A percentile compares a stretch with the other conserved stretches of the same genome.
phyloP scores from a whole-genome alignment of 2,797 vertebrate genomes.

The Oreonectes daqikongensis region DNA sequence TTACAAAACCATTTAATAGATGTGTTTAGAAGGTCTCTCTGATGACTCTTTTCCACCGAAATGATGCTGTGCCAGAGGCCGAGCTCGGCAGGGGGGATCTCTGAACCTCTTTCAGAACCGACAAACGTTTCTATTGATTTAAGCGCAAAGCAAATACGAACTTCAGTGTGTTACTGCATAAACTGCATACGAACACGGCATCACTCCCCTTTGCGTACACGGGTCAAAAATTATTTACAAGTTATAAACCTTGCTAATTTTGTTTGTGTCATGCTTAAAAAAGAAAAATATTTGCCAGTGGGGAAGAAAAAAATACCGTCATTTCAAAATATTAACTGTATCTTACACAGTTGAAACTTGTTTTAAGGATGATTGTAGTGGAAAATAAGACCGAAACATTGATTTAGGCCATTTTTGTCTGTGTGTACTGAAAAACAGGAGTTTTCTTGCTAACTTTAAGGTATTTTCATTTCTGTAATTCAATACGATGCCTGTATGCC shows the following conservation, averaged over 20 bases:
- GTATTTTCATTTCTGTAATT: too few relatives aligned
- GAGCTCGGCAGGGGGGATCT: constrained; percentile 1
- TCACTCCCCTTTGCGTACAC: background rate
- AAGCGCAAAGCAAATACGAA: background rate
- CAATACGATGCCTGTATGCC: too few relatives aligned
- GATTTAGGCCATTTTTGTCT: background rate
- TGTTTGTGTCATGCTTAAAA: background rate
- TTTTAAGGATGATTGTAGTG: background rate
- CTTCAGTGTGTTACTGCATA: background rate
- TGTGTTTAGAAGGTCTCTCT: constrained; percentile 28
- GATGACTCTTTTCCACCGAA: constrained; percentile 60
- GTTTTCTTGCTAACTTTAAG: background rate
- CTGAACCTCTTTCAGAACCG: background rate
- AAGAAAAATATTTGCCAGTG: background rate
- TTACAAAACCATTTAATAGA: constrained; percentile 30
- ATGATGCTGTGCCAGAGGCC: background rate
- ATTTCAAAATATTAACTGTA: background rate
- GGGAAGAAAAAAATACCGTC: background rate
- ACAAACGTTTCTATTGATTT: background rate
- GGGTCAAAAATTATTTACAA: background rate
- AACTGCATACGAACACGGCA: background rate
- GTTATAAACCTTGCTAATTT: background rate
- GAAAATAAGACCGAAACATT: background rate
- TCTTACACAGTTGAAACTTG: background rate
- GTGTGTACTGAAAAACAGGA: background rate